Evolutionary conservation across 2,113 vertebrate species (phyloP).

Genomic region (Sinocyclocheilus rhinocerous): DNA sequence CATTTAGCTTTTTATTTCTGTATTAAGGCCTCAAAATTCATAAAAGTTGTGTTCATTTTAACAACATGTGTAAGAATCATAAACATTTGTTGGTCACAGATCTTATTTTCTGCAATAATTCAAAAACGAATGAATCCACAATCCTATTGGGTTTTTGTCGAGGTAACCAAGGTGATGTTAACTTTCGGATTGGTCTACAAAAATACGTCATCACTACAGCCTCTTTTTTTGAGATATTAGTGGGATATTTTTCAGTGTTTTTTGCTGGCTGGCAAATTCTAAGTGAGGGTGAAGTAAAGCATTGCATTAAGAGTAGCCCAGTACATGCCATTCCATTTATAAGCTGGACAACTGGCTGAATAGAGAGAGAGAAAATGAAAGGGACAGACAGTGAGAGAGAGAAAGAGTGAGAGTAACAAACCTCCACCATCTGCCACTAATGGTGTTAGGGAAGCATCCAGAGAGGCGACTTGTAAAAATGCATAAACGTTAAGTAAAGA

Average conservation of each 20-base stretch:
- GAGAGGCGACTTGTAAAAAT: constrained; percentile 58
- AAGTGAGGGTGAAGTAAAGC: not conserved
- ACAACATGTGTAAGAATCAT: not conserved
- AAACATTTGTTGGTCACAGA: not conserved
- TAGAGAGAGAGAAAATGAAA: constrained; percentile 3
- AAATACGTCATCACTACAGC: no score
- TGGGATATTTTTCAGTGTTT: not conserved
- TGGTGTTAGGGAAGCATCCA: constrained; percentile 58
- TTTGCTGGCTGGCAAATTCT: constrained; percentile 15
- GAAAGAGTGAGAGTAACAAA: constrained; percentile 45
- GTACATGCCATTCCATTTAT: constrained; percentile 64
- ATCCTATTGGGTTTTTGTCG: no score
- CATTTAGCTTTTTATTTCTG: not conserved
- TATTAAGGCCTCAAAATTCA: not conserved
- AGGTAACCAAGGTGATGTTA: not conserved
- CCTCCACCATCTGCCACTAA: constrained; percentile 62
- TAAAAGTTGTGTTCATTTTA: not conserved
- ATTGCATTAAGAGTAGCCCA: constrained; percentile 64
- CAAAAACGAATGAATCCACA: no score
- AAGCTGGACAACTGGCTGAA: constrained; percentile 32
- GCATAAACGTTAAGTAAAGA: constrained; percentile 61
- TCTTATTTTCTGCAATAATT: not conserved
- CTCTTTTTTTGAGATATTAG: not conserved
- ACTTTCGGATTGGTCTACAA: not conserved
- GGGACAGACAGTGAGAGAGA: constrained; percentile 23